A percentile compares a stretch with the other conserved stretches of the same genome.
phyloP scores from a whole-genome alignment of 2,113 vertebrate species.

The Ammospiza nelsoni region DNA sequence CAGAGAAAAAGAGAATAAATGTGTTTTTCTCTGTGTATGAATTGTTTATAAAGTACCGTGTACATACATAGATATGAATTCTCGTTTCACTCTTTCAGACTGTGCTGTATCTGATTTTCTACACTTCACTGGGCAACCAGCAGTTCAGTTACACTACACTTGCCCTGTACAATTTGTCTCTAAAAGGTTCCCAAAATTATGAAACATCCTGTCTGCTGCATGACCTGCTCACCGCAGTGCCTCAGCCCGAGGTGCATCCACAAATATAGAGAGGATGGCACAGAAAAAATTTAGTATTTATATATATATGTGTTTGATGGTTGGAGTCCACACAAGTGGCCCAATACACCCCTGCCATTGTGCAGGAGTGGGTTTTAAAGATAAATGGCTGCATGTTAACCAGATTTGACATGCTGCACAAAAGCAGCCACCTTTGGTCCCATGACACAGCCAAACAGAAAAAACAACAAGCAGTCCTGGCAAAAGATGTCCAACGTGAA shows the following conservation, averaged over 20 bases:
- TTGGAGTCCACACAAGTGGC: slow-evolving; percentile 61
- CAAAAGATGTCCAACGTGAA: slow-evolving; percentile 76
- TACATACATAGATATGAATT: slow-evolving; percentile 71
- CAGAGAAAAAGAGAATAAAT: slow-evolving; percentile 60
- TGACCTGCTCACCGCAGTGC: slow-evolving; percentile 79
- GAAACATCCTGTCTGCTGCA: slow-evolving; percentile 87
- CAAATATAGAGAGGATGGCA: slow-evolving; percentile 52
- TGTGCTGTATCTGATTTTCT: slow-evolving; percentile 89
- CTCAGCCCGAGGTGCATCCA: slow-evolving; percentile 61
- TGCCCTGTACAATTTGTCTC: slow-evolving; percentile 88
- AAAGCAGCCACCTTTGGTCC: slow-evolving; percentile 92
- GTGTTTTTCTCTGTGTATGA: slow-evolving; percentile 64
- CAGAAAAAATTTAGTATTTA: background rate
- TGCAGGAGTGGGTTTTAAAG: slow-evolving; percentile 83
- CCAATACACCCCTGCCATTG: slow-evolving; percentile 76
- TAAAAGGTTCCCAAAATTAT: slow-evolving; percentile 87
- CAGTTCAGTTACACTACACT: slow-evolving; percentile 88
- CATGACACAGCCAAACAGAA: slow-evolving; percentile 86
- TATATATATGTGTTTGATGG: slow-evolving; percentile 4
- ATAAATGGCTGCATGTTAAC: slow-evolving; percentile 92
- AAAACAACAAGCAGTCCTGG: slow-evolving; percentile 84
- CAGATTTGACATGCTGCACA: slow-evolving; percentile 94
- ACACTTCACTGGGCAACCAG: slow-evolving; percentile 89
- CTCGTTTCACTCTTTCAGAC: slow-evolving; percentile 76
- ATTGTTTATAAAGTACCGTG: slow-evolving; percentile 68